A percentile compares a stretch with the other conserved stretches of the same genome.
Conservation (phyloP, 2,888 invertebrate genomes). For the Idaea biselata region DNA sequence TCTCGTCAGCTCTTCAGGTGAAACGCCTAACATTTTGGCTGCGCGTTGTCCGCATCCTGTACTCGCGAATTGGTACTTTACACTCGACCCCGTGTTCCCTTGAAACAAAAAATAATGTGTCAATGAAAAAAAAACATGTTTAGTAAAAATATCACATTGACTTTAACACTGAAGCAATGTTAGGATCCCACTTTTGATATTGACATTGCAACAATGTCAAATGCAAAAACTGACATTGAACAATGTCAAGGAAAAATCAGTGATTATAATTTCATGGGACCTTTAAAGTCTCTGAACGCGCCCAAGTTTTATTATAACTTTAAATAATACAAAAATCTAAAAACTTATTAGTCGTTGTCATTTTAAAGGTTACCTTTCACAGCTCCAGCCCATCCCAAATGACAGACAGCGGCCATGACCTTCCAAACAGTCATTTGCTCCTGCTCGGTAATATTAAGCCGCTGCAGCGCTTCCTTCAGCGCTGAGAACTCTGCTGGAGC, state of each 20-base stretch:
- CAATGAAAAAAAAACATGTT: background rate
- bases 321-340: background rate
- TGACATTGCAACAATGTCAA: too few species aligned
- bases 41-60: slow-evolving; percentile 89
- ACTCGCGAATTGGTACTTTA: slow-evolving; percentile 87
- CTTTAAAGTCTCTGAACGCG: too few species aligned
- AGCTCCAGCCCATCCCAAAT: slow-evolving; percentile 93
- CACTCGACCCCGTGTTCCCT: slow-evolving; percentile 69
- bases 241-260: too few species aligned
- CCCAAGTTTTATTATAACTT: too few species aligned
- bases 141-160: background rate
- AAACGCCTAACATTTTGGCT: slow-evolving; percentile 87
- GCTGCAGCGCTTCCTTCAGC: slow-evolving; percentile 87
- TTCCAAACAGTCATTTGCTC: slow-evolving; percentile 93
- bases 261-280: too few species aligned
- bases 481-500: slow-evolving; percentile 91
- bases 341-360: background rate
- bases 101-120: slow-evolving; percentile 14
- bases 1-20: slow-evolving; percentile 90
- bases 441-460: slow-evolving; percentile 86
- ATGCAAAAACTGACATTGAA: too few species aligned
- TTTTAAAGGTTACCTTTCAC: slow-evolving; percentile 80
- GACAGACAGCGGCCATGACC: slow-evolving; percentile 95
- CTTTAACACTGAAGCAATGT: background rate
- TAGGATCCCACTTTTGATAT: too few species aligned